Percentiles rank a stretch among this genome's conserved stretches.
Conservation (phyloP, 2,113 vertebrate species). For the Mionectes macconnelli region DNA sequence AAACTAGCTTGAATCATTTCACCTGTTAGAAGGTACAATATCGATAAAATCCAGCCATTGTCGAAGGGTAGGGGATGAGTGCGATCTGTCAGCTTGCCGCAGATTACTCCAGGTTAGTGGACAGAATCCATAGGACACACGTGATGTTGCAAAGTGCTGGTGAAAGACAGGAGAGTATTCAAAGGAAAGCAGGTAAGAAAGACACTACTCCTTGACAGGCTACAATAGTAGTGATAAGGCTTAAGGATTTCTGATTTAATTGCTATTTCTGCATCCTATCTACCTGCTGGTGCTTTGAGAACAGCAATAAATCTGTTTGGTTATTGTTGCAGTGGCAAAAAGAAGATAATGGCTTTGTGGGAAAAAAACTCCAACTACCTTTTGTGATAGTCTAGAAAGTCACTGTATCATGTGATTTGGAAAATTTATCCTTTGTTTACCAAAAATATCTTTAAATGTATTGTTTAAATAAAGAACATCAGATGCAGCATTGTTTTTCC, state of each 20-base stretch:
- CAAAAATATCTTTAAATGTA: neutral
- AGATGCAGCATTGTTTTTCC: neutral
- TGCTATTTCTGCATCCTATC: neutral
- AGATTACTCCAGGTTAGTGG: neutral
- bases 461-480: neutral
- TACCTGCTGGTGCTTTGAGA: neutral
- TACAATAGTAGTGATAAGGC: neutral
- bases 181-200: neutral
- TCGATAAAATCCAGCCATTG: neutral
- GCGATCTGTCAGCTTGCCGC: rapidly evolving
- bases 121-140: rapidly evolving
- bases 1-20: neutral
- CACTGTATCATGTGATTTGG: neutral
- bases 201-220: neutral
- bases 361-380: neutral
- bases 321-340: neutral
- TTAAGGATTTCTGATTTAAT: neutral
- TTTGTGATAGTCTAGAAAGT: neutral
- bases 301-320: neutral
- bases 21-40: neutral
- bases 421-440: neutral
- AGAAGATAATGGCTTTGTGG: neutral
- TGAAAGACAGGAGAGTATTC: neutral
- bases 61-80: neutral
- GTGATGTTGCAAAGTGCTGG: neutral